Evolutionary conservation across 2,888 invertebrate genomes (phyloP).

Genomic region (Acronicta aceris): DNA sequence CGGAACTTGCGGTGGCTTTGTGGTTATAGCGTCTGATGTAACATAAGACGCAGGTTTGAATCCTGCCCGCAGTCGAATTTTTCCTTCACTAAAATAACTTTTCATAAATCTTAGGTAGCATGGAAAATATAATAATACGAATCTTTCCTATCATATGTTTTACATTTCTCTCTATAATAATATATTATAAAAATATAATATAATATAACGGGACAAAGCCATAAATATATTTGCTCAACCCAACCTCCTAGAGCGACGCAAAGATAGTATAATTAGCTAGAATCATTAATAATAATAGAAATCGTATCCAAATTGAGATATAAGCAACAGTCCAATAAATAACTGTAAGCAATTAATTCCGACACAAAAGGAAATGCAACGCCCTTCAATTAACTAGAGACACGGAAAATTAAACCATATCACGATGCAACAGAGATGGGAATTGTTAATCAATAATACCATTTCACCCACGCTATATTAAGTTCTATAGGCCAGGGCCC

Average conservation of each 20-base stretch:
- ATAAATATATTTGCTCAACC: constrained; percentile 26
- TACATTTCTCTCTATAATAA: too few species aligned
- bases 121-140: too few species aligned
- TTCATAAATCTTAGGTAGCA: too few species aligned
- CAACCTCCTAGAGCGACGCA: constrained; percentile 16
- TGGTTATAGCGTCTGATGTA: too few species aligned
- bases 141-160: too few species aligned
- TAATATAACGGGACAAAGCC: constrained; percentile 1
- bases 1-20: too few species aligned
- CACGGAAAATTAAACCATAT: constrained; percentile 49
- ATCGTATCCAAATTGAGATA: constrained; percentile 64
- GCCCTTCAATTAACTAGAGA: constrained; percentile 59
- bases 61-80: too few species aligned
- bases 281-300: constrained; percentile 54
- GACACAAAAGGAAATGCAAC: constrained; percentile 69
- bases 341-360: constrained; percentile 71
- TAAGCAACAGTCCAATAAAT: constrained; percentile 66
- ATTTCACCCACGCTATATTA: constrained; percentile 60
- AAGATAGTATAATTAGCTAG: constrained; percentile 43
- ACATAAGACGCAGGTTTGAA: too few species aligned
- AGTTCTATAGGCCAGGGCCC: constrained; percentile 59
- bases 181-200: too few species aligned
- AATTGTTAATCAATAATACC: constrained; percentile 44
- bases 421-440: constrained; percentile 44
- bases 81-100: too few species aligned